Conservation (phyloP, 2,888 invertebrate genomes). For the Volucella zonaria region DNA sequence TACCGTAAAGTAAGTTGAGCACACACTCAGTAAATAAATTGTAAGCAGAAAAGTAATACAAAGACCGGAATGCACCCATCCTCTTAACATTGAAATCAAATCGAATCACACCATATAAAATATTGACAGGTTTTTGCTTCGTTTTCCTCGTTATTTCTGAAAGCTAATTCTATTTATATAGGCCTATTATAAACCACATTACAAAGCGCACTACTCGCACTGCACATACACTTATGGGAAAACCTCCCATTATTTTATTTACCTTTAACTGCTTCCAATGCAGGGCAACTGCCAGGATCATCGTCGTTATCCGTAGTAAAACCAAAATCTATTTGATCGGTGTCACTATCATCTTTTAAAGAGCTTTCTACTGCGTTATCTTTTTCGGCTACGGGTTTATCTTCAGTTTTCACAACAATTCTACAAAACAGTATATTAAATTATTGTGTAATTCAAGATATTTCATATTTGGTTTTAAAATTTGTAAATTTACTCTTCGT, state of each 20-base stretch:
- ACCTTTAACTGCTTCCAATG: slow-evolving; percentile 49
- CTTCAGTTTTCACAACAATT: slow-evolving; percentile 26
- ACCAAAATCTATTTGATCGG: slow-evolving; percentile 23
- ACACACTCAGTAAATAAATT: no score
- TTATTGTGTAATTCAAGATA: neutral
- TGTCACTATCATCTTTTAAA: slow-evolving; percentile 1
- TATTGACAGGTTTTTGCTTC: no score
- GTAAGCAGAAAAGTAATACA: no score
- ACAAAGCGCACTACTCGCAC: neutral
- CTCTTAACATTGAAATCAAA: no score
- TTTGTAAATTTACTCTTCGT: neutral
- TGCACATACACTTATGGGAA: neutral
- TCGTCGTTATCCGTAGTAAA: slow-evolving; percentile 31
- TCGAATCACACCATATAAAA: no score
- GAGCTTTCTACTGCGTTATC: neutral
- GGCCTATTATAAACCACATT: no score
- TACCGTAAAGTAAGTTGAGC: no score
- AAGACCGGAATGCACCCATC: no score
- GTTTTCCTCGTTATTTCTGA: no score
- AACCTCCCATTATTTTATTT: neutral
- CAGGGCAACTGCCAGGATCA: neutral
- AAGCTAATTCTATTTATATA: no score
- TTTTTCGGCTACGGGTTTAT: neutral
- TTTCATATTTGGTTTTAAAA: neutral
- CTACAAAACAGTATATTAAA: slow-evolving; percentile 20